Evolutionary conservation across 2,797 vertebrate species (phyloP), one percentile per base, ranked within the genome.

Genomic region (Echiichthys vipera): DNA sequence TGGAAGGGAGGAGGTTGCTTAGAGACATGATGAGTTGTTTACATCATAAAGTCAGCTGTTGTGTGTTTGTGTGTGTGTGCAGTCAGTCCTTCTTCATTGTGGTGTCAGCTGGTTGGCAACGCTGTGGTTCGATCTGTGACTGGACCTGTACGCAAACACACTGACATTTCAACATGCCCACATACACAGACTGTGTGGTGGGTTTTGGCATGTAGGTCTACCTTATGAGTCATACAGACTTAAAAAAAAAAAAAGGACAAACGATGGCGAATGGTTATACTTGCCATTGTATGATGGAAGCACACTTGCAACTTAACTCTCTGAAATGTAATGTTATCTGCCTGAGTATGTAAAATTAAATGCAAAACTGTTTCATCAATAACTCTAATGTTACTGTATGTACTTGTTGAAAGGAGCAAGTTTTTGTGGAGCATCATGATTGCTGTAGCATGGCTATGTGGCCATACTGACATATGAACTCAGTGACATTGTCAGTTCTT

Each of bases 1-100:
- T 63, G 46, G 20, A 59, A 20, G 81, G 3, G 32, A 66, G 51
- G 45, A 37, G 57, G 84, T 91, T 89, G 80, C 88, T 80, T 83
- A 79, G 88, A 34, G 27, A 88, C 83, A 46, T 75, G 47, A 81
- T 57, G 51, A 72, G 67, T 88, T 82, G 37, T 84, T 84, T 87
- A 84, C 75, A 85, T 50, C 78, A 73, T 57, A 71, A 56, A 66
- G 69, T 74, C 65, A 67, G 39, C 47, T 47, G 62, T 17, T 62
- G 36, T 63, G 51, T 37, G 17, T 61, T 36, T 51, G 12, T 55
- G 4, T 49, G 39, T 49, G 46, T 42, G 18, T 49, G 39, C 37
- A 57, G 53, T 57, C 36, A 57, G 62, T 84, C 69, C 13, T 71
- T 77, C 74, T 71, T 66, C 61, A 61, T 29, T 50, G 51, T 62